Evolutionary conservation across 1,140 invertebrate species (phyloP), one percentile per base, ranked within the genome.

Genomic region (Ceratina calcarata): DNA sequence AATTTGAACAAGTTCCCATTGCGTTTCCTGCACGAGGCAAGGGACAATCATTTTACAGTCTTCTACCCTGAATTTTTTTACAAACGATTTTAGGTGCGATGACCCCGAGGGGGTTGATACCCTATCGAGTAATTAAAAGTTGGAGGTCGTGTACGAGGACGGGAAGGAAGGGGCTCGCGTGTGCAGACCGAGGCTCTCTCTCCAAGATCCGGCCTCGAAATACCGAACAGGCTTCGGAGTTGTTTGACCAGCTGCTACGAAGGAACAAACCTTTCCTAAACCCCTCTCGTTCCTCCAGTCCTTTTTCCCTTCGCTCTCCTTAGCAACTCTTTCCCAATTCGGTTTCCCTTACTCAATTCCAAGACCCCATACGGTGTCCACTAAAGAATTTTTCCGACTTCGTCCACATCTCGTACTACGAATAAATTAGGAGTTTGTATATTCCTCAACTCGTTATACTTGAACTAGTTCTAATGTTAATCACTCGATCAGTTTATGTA

Each of bases 201-300:
- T 60, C 8, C 20, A 51, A 71, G 80, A 78, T 73, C 68, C 76
- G 64, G 65, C 64, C 69, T 27, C 80, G 80, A 87, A 45, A 78
- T 83, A 65, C 69, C 84, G 82, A 87, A 86, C 86, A 86, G 82
- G 82, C 86, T 87, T 79, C 75, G 57, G 78, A 86, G 86, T 87
- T 87, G 84, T 87, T 87, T 87, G 82, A 87, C 86, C 84, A 87
- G 84, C 86, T 86, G 86, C 80, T 74, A 77, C 77, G 76, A 70
- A 78, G 13, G 16, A 77, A 67, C 49, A 72, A 66, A 71, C 67
- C 64, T 57, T 69, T 37, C 16, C 45, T 65, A 13, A 60, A 51
- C 45, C 24, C 49, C 61, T 15, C 18, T 49, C 15, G 67, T 3
- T 55, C 60, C 67, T 66, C 51, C 45, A 32, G 51, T 67, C 60